phyloP scores from a whole-genome alignment of 1,140 invertebrate genomes.

The Leguminivora glycinivorella region DNA sequence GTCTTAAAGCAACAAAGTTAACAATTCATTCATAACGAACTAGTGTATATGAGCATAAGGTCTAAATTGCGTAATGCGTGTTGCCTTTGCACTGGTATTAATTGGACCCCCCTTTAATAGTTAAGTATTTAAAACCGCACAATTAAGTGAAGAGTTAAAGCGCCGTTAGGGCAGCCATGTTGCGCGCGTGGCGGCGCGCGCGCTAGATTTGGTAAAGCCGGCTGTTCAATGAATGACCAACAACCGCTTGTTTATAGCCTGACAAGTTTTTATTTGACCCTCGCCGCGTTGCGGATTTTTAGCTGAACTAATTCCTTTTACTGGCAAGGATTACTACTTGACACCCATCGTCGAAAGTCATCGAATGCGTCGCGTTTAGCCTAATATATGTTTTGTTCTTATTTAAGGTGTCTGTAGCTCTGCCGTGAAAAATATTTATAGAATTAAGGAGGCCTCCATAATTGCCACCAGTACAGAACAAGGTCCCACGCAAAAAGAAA shows the following conservation, averaged over 20 bases:
- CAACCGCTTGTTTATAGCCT: not conserved
- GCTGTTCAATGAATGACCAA: not conserved
- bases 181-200: slow-evolving; percentile 1
- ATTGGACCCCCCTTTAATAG: not conserved
- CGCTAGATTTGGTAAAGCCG: not conserved
- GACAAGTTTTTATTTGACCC: too few relatives aligned
- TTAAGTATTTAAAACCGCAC: slow-evolving; percentile 15
- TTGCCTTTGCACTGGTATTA: not conserved
- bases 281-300: too few relatives aligned
- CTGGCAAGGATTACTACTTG: too few relatives aligned
- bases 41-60: not conserved
- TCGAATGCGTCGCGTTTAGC: too few relatives aligned
- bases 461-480: too few relatives aligned
- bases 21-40: not conserved
- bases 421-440: too few relatives aligned
- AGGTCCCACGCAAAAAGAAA: too few relatives aligned
- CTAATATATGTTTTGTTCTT: too few relatives aligned
- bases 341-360: too few relatives aligned
- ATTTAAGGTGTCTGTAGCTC: too few relatives aligned
- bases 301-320: too few relatives aligned
- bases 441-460: too few relatives aligned
- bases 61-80: not conserved
- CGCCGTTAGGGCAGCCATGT: slow-evolving; percentile 6
- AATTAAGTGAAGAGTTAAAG: slow-evolving; percentile 14
- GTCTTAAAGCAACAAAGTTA: not conserved